Evolutionary conservation across 2,113 vertebrate genomes (phyloP).

Genomic region (Burhinus bistriatus): DNA sequence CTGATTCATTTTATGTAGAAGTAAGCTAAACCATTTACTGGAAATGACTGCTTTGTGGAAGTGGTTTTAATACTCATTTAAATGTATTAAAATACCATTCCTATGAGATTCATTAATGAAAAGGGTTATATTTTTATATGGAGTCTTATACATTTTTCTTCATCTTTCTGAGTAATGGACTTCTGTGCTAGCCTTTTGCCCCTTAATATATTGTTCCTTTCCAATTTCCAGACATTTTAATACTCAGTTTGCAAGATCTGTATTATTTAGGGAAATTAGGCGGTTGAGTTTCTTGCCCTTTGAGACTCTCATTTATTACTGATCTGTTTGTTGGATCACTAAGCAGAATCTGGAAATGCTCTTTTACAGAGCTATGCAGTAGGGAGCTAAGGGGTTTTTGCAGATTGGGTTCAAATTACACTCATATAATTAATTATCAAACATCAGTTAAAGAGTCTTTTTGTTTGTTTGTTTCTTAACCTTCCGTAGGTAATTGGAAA

Average conservation of each 20-base stretch:
- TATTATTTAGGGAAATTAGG: background rate
- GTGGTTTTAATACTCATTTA: background rate
- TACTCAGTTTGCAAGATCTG: background rate
- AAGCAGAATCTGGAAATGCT: background rate
- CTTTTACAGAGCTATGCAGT: background rate
- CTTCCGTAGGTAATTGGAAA: background rate
- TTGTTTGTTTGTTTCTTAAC: background rate
- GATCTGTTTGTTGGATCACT: background rate
- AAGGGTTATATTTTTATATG: background rate
- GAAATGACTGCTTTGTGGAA: background rate
- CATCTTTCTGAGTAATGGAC: constrained; percentile 12
- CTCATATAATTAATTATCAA: background rate
- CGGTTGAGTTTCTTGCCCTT: background rate
- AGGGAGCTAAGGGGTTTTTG: background rate
- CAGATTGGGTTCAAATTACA: background rate
- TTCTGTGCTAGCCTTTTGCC: background rate
- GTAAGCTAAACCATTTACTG: background rate
- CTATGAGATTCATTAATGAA: background rate
- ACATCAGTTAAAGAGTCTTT: background rate
- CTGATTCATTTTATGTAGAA: background rate
- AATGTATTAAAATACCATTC: background rate
- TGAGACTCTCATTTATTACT: background rate
- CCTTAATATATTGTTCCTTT: background rate
- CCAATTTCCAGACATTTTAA: background rate
- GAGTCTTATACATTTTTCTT: background rate